Conservation (phyloP, 2,113 vertebrate species). For the Sardina pilchardus region DNA sequence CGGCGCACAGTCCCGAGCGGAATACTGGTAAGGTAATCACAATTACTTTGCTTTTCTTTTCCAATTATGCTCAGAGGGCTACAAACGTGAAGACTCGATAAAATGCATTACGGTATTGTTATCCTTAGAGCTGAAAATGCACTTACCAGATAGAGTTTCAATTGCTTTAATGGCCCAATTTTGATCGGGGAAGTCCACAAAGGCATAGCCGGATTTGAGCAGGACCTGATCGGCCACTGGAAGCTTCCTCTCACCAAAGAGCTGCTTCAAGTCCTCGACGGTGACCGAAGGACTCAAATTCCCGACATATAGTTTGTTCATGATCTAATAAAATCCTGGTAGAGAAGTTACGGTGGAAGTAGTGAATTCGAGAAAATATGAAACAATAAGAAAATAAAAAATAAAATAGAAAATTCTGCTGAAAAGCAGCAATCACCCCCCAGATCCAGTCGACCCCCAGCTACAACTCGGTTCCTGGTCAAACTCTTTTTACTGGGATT, state of each 20-base stretch:
- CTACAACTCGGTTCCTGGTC: constrained; percentile 75
- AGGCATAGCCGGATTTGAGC: constrained; percentile 92
- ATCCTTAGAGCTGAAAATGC: constrained; percentile 27
- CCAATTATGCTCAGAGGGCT: constrained; percentile 8
- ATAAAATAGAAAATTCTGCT: constrained; percentile 50
- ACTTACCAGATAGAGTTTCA: constrained; percentile 89
- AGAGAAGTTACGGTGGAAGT: constrained; percentile 54
- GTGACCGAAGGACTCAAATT: constrained; percentile 93
- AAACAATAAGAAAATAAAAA: constrained; percentile 54
- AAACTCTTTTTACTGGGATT: constrained; percentile 78
- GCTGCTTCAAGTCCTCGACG: constrained; percentile 88
- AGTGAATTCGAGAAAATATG: constrained; percentile 57
- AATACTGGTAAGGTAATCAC: constrained; percentile 28
- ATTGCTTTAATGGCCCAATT: constrained; percentile 93
- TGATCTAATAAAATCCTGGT: constrained; percentile 71
- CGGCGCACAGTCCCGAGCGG: constrained; percentile 43
- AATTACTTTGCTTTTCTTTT: constrained; percentile 53
- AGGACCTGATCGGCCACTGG: constrained; percentile 86
- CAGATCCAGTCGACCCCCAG: constrained; percentile 73
- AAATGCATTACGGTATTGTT: not conserved
- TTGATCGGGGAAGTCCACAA: constrained; percentile 92
- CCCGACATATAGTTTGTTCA: constrained; percentile 95
- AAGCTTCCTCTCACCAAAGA: constrained; percentile 86
- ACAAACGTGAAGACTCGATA: not conserved
- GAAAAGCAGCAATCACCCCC: constrained; percentile 66